phyloP scores from a whole-genome alignment of 2,797 vertebrate genomes.

The Manis pentadactyla region DNA sequence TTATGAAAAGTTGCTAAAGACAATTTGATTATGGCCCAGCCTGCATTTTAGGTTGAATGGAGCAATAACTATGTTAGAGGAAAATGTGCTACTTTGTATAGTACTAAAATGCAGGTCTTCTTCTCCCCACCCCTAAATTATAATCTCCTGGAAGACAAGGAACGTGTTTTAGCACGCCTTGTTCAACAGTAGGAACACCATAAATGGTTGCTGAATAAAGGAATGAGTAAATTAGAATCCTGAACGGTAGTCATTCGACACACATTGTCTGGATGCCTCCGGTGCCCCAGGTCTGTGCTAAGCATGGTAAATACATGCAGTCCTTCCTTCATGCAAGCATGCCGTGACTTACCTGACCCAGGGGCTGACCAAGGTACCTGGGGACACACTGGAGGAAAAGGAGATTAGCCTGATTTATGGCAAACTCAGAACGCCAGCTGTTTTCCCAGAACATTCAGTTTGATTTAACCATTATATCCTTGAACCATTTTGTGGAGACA shows the following conservation, averaged over 20 bases:
- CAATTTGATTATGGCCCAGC: background rate
- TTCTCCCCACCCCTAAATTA: background rate
- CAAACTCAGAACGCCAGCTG: background rate
- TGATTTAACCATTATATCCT: background rate
- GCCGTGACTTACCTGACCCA: background rate
- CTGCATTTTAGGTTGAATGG: background rate
- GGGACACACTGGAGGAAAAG: background rate
- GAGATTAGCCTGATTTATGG: background rate
- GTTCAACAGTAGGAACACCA: background rate
- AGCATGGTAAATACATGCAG: background rate
- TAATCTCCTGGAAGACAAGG: background rate
- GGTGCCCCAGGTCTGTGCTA: background rate
- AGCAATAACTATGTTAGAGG: background rate
- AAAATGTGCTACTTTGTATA: background rate
- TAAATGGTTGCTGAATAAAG: background rate
- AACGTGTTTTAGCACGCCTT: background rate
- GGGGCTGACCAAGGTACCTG: background rate
- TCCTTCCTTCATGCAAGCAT: background rate
- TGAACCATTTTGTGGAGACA: background rate
- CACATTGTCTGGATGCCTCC: background rate
- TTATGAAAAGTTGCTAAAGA: background rate
- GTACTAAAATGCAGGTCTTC: background rate
- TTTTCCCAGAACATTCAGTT: background rate
- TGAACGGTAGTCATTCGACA: background rate
- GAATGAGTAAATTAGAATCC: background rate